Evolutionary conservation across 2,888 invertebrate genomes (phyloP).

Genomic region (Leucophenga montana): DNA sequence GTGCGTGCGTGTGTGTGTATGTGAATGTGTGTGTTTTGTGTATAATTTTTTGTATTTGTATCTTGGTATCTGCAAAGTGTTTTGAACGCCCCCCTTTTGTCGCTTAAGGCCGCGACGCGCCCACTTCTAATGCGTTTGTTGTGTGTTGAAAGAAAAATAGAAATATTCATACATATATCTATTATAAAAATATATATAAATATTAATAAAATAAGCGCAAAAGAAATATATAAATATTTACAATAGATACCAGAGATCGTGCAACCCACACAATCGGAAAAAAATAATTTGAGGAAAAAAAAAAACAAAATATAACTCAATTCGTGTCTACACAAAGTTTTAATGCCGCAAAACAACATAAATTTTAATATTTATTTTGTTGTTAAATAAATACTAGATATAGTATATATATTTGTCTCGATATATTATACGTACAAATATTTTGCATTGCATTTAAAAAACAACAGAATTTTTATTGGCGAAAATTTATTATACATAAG

Average conservation of each 20-base stretch:
- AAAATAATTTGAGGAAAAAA: not conserved
- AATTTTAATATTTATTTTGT: not conserved
- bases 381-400: not conserved
- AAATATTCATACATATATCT: not conserved
- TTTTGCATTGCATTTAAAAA: constrained; percentile 8
- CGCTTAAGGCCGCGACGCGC: no score
- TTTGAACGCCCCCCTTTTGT: constrained; percentile 4
- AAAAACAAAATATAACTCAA: not conserved
- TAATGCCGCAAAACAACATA: not conserved
- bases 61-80: constrained; percentile 7
- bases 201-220: constrained; percentile 23
- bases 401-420: not conserved
- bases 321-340: not conserved
- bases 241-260: constrained; percentile 14
- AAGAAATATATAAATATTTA: constrained; percentile 50
- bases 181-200: constrained; percentile 26
- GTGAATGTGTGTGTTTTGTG: no score
- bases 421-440: not conserved
- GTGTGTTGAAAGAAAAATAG: constrained; percentile 1
- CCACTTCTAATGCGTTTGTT: not conserved
- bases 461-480: not conserved
- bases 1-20: no score
- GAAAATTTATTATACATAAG: no score
- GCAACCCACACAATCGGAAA: constrained; percentile 10
- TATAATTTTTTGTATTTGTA: not conserved